Percentiles rank a stretch among this genome's conserved stretches.
Evolutionary conservation across 2,113 vertebrate genomes (phyloP).

Genomic region (Nesospiza acunhae): DNA sequence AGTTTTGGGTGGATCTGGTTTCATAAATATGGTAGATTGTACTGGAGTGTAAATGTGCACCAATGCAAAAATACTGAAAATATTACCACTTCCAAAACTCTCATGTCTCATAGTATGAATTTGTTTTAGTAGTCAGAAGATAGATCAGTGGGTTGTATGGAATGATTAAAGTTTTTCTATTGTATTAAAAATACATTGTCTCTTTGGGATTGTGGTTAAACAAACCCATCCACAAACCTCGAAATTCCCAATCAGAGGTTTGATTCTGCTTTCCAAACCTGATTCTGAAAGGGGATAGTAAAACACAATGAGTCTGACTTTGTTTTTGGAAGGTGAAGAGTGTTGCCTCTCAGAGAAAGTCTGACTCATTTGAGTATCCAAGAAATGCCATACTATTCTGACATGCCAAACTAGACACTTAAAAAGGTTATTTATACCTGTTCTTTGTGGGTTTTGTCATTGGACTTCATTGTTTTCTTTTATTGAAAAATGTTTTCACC

Average conservation of each 20-base stretch:
- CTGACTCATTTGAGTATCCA: fast-evolving
- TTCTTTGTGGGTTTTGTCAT: not conserved
- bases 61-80: not conserved
- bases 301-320: not conserved
- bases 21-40: not conserved
- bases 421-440: not conserved
- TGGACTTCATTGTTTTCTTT: not conserved
- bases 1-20: not conserved
- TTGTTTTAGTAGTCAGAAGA: not conserved
- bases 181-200: not conserved
- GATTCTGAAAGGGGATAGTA: not conserved
- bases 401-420: not conserved
- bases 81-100: not conserved
- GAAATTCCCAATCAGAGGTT: not conserved
- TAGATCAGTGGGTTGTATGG: not conserved
- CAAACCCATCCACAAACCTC: not conserved
- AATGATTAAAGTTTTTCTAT: not conserved
- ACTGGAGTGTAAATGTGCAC: not conserved
- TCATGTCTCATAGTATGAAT: not conserved
- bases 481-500: not conserved
- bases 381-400: not conserved
- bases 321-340: not conserved
- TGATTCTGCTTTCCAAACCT: not conserved
- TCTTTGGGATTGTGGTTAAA: not conserved
- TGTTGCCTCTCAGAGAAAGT: not conserved